Evolutionary conservation across 2,113 vertebrate species (phyloP), one percentile per base, ranked within the genome.

Genomic region (Leiothrix lutea): DNA sequence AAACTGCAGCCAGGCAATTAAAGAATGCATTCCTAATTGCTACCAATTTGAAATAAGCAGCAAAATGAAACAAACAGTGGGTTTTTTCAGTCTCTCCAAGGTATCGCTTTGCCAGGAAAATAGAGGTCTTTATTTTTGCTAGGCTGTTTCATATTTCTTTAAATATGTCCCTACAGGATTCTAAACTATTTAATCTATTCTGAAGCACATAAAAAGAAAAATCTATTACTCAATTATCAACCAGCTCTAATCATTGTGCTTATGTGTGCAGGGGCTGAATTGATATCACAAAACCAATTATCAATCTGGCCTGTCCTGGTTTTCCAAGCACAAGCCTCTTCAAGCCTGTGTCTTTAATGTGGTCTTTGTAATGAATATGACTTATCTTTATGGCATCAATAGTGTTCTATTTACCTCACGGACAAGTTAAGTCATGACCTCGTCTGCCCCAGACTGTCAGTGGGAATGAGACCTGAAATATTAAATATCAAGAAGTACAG

Each of bases 311-410:
- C 57, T 53, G 45, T 12, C 28, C 17, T 85, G 16, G 9, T 62
- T 92, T 92, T 86, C 65, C 80, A 93, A 94, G 77, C 60, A 70
- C 79, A 86, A 86, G 80, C 47, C 80, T 64, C 75, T 86, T 90
- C 80, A 90, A 93, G 67, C 36, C 38, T 2, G 4, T 16, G 71
- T 62, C 79, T 86, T 93, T 70, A 90, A 91, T 80, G 92, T 90
- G 67, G 64, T 77, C 94, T 85, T 81, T 95, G 91, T 92, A 95
- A 97, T 75, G 65, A 92, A 87, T 92, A 92, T 89, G 74, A 64
- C 60, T 92, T 96, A 95, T 96, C 86, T 94, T 92, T 87, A 94
- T 65, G 90, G 86, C 86, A 95, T 94, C 86, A 90, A 33, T 20
- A 81, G 18, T 44, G 70, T 57, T 84, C 80, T 85, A 4, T 87